phyloP scores from a whole-genome alignment of 2,797 vertebrate genomes.

The Tarsius wallacei region DNA sequence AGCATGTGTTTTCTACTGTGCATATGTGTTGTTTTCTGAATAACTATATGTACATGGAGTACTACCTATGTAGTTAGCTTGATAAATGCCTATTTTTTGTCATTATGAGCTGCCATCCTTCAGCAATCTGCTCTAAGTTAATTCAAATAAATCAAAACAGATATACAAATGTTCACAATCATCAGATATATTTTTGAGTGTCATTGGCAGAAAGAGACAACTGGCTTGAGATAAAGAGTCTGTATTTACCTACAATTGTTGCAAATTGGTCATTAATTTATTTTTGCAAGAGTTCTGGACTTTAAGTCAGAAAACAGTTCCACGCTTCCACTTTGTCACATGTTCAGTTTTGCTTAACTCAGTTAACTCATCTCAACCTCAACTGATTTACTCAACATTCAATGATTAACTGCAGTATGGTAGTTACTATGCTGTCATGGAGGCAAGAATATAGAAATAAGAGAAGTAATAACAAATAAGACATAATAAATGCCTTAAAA shows the following conservation, averaged over 20 bases:
- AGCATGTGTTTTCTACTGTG: neutral
- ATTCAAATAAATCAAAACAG: neutral
- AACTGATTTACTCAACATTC: neutral
- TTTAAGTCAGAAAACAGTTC: neutral
- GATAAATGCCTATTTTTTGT: neutral
- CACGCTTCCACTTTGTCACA: neutral
- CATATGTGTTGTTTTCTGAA: neutral
- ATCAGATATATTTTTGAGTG: neutral
- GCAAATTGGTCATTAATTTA: neutral
- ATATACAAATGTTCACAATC: neutral
- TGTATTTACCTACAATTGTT: neutral
- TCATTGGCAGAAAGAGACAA: neutral
- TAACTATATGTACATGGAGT: neutral
- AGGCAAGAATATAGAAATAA: neutral
- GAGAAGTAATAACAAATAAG: neutral
- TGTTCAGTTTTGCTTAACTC: neutral
- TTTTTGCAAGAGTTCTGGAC: neutral
- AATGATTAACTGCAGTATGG: neutral
- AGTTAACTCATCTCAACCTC: too few species aligned
- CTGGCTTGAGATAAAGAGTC: neutral
- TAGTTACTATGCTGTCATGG: neutral
- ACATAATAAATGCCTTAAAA: neutral
- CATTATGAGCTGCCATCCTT: neutral
- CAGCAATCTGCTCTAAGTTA: neutral
- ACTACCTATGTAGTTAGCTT: neutral